Evolutionary conservation across 2,113 vertebrate genomes (phyloP).

Genomic region (Origma solitaria): DNA sequence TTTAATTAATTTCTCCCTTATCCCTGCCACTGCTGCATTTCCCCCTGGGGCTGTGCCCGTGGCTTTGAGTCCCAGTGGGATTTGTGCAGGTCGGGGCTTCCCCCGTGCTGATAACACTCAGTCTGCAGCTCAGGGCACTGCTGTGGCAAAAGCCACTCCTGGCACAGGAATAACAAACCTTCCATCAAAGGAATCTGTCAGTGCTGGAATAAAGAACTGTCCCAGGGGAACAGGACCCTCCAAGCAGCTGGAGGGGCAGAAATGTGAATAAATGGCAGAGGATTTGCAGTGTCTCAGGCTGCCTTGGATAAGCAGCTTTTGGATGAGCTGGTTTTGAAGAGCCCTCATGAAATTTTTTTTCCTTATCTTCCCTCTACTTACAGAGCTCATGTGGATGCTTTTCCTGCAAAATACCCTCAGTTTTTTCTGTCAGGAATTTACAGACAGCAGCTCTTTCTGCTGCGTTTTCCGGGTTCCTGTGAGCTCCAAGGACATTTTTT

Average conservation of each 20-base stretch:
- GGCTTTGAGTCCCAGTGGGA: fast-evolving
- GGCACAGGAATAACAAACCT: fast-evolving
- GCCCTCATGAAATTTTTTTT: not conserved
- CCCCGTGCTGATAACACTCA: fast-evolving
- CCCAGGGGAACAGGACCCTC: not conserved
- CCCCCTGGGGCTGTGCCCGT: not conserved
- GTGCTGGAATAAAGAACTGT: not conserved
- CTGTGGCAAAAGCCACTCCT: not conserved
- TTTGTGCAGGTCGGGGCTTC: not conserved
- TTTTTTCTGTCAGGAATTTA: not conserved
- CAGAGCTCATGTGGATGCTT: fast-evolving
- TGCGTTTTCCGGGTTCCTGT: fast-evolving
- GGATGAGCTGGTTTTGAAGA: not conserved
- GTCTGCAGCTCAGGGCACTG: fast-evolving
- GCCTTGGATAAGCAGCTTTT: not conserved
- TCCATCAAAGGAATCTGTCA: not conserved
- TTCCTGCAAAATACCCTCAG: fast-evolving
- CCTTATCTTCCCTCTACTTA: not conserved
- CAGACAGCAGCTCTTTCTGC: not conserved
- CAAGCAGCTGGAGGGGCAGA: not conserved
- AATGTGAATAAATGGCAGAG: not conserved
- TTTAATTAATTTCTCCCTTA: not conserved
- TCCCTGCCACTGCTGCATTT: not conserved
- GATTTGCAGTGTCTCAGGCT: not conserved
- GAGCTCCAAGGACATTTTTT: fast-evolving